These are phyloP conservation scores for Antechinus stuartii DNA, from an alignment of 2,113 vertebrate genomes.

Conservation along the genomic window DNA sequence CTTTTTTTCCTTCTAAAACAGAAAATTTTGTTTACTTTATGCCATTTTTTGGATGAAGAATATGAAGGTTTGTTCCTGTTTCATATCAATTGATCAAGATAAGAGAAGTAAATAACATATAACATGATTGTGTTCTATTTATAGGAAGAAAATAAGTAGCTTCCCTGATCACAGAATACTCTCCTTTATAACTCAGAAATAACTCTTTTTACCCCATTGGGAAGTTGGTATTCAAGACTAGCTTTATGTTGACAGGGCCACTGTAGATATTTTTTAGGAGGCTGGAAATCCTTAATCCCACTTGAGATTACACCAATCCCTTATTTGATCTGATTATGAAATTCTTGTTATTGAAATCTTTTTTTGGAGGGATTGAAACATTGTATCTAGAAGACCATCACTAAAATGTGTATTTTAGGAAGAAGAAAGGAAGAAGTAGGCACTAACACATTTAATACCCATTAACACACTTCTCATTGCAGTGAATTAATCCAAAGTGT, in stretches of 20 bases:
- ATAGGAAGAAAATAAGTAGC: not conserved
- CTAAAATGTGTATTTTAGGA: not conserved
- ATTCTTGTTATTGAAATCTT: not conserved
- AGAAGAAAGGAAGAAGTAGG: not conserved
- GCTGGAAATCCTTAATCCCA: not conserved
- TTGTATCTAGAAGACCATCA: not conserved
- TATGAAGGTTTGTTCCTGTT: not conserved
- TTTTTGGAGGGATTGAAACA: not conserved
- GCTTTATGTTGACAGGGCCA: not conserved
- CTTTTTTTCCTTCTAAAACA: not conserved
- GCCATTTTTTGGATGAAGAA: not conserved
- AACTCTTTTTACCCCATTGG: not conserved
- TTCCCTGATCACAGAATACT: not conserved
- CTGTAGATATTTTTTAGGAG: not conserved
- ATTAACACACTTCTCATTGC: not conserved
- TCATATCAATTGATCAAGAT: not conserved
- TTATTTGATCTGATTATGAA: not conserved
- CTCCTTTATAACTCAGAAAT: not conserved
- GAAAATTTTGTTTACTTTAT: not conserved
- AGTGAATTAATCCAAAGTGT: not conserved
- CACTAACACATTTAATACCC: not conserved
- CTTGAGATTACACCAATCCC: not conserved
- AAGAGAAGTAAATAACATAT: not conserved
- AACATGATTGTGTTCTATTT: not conserved
- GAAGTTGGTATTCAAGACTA: not conserved